A percentile compares a stretch with the other conserved stretches of the same genome.
These are phyloP conservation scores for Oscheius sp. DNA, from an alignment of 2,888 invertebrate species.

Conservation along the genomic window DNA sequence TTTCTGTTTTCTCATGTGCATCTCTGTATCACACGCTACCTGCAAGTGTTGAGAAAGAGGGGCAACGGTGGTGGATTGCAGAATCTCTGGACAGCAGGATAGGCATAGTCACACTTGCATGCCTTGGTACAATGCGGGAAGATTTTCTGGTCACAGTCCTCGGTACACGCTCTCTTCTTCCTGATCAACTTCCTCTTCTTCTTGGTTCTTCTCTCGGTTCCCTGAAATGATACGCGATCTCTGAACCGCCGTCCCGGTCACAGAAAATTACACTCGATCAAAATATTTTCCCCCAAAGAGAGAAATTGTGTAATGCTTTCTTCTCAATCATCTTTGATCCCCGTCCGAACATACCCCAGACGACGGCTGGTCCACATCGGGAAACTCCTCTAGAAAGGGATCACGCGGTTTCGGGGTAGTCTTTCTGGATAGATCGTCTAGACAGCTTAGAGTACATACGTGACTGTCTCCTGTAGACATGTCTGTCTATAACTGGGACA, in stretches of 20 bases:
- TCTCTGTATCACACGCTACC: conserved; percentile 30
- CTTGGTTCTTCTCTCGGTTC: too few species aligned
- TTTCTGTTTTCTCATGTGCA: too few species aligned
- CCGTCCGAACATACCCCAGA: neutral
- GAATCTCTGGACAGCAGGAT: conserved; percentile 66
- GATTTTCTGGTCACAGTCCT: conserved; percentile 60
- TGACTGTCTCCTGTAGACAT: conserved; percentile 1
- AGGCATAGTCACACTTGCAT: conserved; percentile 67
- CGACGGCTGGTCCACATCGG: conserved; percentile 48
- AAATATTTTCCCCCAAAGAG: too few species aligned
- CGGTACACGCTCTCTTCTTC: conserved; percentile 53
- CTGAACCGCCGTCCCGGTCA: too few species aligned
- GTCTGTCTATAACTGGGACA: conserved; percentile 50
- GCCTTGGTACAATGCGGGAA: conserved; percentile 51
- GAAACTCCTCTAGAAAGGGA: conserved; percentile 39
- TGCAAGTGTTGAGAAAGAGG: conserved; percentile 66
- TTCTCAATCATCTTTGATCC: too few species aligned
- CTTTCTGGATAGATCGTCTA: conserved; percentile 2
- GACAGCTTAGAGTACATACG: neutral
- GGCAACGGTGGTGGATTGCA: conserved; percentile 69
- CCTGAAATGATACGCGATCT: neutral
- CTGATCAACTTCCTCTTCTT: neutral
- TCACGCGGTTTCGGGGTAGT: conserved; percentile 17
- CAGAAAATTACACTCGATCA: too few species aligned
- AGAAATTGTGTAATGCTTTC: too few species aligned